Evolutionary conservation across 2,797 vertebrate species (phyloP), one percentile per base, ranked within the genome.

Genomic region (Parotocinclus haroldoi): DNA sequence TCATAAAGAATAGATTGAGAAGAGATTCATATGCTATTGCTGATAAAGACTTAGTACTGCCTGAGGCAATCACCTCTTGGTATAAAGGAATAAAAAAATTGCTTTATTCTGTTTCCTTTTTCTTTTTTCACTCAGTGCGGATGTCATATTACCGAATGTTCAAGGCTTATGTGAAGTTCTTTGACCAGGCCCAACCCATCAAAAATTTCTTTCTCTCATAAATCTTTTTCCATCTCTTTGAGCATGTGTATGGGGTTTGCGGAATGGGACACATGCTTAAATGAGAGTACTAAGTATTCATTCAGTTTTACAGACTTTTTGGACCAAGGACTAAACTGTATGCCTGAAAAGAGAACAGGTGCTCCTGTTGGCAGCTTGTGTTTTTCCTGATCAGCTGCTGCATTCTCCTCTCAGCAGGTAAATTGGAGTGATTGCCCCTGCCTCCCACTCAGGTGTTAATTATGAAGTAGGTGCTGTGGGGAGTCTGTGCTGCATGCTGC

Each of bases 371-470:
- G 66, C 58, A 69, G 58, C 62, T 75, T 71, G 54, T 51, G 49
- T 75, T 73, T 73, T 69, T 66, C 69, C 58, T 69, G 58, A 63
- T 72, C 56, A 71, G 59, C 40, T 57, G 60, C 70, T 71, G 60
- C 75, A 74, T 74, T 68, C 75, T 62, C 78, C 76, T 79, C 75
- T n/a, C 85, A 79, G 80, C 85, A 80, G 82, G 82, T 60, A 64
- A 78, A 66, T 27, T 18, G 38, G 60, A 70, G 76, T 68, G 56
- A 73, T 75, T 79, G 65, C 71, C 74, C 73, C 74, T 74, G 76
- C 83, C 85, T 83, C 85, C 87, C 72, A 83, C 83, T 85, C 79
- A 84, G 81, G 85, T 82, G 83, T 86, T 91, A 89, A 91, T 91
- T 91, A 87, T 84, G 82, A 70, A 52, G 57, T 77, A 80, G 81